Evolutionary conservation across 2,888 invertebrate species (phyloP), one percentile per base, ranked within the genome.

Genomic region (Lepidocyrtinus sp.): DNA sequence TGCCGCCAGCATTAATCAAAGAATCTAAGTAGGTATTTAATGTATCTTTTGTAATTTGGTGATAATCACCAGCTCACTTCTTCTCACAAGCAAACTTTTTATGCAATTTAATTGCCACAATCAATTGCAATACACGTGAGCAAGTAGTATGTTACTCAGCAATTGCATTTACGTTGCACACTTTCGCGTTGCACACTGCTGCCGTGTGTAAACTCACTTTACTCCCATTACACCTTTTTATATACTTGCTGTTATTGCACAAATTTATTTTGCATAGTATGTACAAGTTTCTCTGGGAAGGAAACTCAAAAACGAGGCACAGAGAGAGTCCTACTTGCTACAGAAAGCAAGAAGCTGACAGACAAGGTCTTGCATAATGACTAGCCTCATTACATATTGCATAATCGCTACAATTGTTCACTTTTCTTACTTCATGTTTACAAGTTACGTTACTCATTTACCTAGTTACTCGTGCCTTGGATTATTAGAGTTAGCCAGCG

Each of bases 301-400:
- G 71, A 67, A 79, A 74, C 74, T 59, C 63, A 50, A 46, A 45
- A 65, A 68, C 19, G 19, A 36, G 62, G 24, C 17, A 36, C n/a
- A n/a, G n/a, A n/a, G n/a, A n/a, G 36, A 36, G 36, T 5, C 36
- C 36, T 36, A 36, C 12, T 36, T 36, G 36, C 36, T 36, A 7
- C 67, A 45, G 68, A 59, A 68, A 76, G 74, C 55, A 79, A 79
- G 70, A 74, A 74, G 79, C 70, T 75, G 75, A 80, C 74, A 80
- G 80, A 80, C 80, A 80, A 80, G 80, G 80, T 80, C 80, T 80
- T 80, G 71, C 80, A 80, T 80, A 80, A 80, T 80, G 75, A 75
- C 80, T 80, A 80, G 80, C 80, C 80, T 80, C 80, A 80, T 80
- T 80, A 75, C 75, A 80, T 65, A 69, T 80, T 80, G 75, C 80